phyloP scores from a whole-genome alignment of 2,797 vertebrate genomes.

The Bryconaethiops microstoma region DNA sequence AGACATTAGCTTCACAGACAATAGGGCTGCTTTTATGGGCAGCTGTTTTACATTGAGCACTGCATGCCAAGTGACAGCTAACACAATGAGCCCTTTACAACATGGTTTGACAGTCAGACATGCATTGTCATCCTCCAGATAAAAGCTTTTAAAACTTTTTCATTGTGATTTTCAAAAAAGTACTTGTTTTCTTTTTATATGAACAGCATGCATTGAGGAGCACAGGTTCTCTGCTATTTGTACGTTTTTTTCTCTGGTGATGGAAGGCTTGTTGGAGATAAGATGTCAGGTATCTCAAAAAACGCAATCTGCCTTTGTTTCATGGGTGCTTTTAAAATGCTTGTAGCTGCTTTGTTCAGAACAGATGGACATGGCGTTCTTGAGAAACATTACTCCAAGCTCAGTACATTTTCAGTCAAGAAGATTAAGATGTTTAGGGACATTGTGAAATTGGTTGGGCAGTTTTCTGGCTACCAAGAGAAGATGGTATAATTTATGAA shows the following conservation, averaged over 20 bases:
- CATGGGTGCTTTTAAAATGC: background rate
- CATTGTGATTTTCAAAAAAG: slow-evolving; percentile 3
- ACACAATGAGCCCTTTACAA: slow-evolving; percentile 39
- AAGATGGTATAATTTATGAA: background rate
- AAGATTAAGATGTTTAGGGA: slow-evolving; percentile 5
- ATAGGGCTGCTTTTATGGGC: background rate
- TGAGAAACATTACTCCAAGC: slow-evolving; percentile 8
- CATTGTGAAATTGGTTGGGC: slow-evolving; percentile 5
- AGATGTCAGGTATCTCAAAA: background rate
- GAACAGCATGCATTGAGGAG: background rate
- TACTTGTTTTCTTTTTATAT: background rate
- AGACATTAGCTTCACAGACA: background rate
- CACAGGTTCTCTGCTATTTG: background rate
- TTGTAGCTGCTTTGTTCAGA: background rate
- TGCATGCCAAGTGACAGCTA: slow-evolving; percentile 27
- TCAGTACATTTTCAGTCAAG: background rate
- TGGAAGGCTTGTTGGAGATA: background rate
- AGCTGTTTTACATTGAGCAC: slow-evolving; percentile 45
- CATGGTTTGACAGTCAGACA: slow-evolving; percentile 8
- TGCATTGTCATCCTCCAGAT: slow-evolving; percentile 8
- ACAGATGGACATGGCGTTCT: background rate
- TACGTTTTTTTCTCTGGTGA: background rate
- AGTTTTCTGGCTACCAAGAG: background rate
- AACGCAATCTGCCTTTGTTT: background rate
- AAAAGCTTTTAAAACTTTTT: background rate